Conservation (phyloP, 2,797 vertebrate genomes). For the Merluccius polli region DNA sequence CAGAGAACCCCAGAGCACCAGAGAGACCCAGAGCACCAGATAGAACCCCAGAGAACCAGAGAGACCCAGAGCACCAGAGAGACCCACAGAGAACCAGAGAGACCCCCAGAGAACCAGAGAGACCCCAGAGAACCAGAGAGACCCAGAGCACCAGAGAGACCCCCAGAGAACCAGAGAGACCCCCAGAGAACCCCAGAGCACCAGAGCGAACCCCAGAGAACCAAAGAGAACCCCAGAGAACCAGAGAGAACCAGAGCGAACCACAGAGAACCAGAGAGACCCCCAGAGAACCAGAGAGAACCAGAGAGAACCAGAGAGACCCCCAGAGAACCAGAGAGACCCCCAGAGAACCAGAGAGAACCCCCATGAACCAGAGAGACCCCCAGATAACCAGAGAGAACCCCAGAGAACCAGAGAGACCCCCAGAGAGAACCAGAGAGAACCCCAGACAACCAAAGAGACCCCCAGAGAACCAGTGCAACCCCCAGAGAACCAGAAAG, state of each 20-base stretch:
- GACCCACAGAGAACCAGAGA: not conserved
- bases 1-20: not conserved
- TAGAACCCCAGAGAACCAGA: not conserved
- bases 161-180: not conserved
- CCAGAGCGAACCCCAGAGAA: not conserved
- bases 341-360: no score
- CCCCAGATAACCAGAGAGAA: no score
- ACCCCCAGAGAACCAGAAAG: no score
- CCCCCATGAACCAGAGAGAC: conserved; percentile 3
- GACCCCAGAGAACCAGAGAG: conserved; percentile 1
- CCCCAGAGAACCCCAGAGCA: no score
- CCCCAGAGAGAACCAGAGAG: not conserved
- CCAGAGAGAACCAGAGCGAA: not conserved
- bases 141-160: conserved; percentile 1
- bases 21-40: not conserved
- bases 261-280: conserved; percentile 11
- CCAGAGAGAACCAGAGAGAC: conserved; percentile 5
- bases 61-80: not conserved
- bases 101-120: not conserved
- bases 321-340: not conserved
- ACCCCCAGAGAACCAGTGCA: conserved; percentile 8
- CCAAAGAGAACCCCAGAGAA: conserved; percentile 7
- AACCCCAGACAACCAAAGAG: not conserved
- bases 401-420: no score
- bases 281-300: no score